These are phyloP conservation scores for Drosophila leontia DNA, from an alignment of 1,140 invertebrate species.

Conservation along the genomic window DNA sequence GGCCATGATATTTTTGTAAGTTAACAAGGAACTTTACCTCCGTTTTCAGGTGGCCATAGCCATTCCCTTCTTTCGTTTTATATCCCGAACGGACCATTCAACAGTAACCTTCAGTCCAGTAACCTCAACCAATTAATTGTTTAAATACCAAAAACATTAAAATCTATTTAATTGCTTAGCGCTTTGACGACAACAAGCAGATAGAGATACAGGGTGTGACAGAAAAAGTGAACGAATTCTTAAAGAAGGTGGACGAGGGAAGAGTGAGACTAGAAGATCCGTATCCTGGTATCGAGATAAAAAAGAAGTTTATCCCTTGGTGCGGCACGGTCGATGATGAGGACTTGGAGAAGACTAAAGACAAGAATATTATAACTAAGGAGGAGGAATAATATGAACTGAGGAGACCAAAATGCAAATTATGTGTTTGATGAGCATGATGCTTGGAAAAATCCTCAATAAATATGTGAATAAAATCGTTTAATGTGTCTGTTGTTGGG, in stretches of 20 bases:
- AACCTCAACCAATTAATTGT: not conserved
- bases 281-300: too few relatives aligned
- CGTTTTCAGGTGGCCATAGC: not conserved
- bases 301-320: too few relatives aligned
- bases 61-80: accelerated
- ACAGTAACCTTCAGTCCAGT: not conserved
- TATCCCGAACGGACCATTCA: not conserved
- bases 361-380: too few relatives aligned
- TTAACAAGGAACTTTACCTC: not conserved
- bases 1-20: not conserved
- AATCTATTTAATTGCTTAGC: not conserved
- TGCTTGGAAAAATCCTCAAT: slow-evolving; percentile 4
- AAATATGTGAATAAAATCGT: not conserved
- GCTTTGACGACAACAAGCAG: accelerated
- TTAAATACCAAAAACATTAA: not conserved
- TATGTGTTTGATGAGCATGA: slow-evolving; percentile 20
- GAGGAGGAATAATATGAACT: not conserved
- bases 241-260: not conserved
- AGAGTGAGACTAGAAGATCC: too few relatives aligned
- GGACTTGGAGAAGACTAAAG: too few relatives aligned
- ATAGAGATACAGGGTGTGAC: not conserved
- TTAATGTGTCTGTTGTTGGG: not conserved
- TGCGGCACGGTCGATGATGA: too few relatives aligned
- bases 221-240: not conserved
- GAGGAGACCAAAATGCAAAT: slow-evolving; percentile 52